Evolutionary conservation across 2,113 vertebrate species (phyloP).

Genomic region (Pseudonaja textilis): DNA sequence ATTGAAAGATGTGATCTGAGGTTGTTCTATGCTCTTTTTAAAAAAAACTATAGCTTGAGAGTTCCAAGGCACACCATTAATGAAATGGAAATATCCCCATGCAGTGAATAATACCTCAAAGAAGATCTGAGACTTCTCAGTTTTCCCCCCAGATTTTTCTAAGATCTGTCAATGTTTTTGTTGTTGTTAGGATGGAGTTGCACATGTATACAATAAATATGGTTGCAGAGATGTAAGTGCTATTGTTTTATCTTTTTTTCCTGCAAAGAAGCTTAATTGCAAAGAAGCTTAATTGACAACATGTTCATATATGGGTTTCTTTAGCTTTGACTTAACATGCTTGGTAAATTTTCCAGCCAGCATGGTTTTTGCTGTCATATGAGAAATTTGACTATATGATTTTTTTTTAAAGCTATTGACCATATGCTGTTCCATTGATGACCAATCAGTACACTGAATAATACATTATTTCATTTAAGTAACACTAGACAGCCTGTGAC

Average conservation of each 20-base stretch:
- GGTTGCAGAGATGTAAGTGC: constrained; percentile 25
- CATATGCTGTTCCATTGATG: not conserved
- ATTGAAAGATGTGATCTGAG: not conserved
- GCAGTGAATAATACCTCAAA: not conserved
- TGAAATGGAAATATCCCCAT: not conserved
- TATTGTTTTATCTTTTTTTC: not conserved
- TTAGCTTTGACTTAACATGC: not conserved
- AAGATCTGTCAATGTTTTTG: not conserved
- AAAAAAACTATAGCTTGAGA: no score
- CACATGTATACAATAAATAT: not conserved
- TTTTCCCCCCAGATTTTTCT: not conserved
- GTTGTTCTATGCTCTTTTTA: not conserved
- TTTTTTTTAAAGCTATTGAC: not conserved
- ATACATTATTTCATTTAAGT: not conserved
- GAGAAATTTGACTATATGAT: not conserved
- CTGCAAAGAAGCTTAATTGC: not conserved
- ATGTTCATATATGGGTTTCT: not conserved
- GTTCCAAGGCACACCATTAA: not conserved
- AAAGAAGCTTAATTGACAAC: not conserved
- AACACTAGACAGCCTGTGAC: no score
- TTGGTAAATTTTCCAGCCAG: not conserved
- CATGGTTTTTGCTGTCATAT: not conserved
- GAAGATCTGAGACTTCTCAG: not conserved
- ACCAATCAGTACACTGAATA: not conserved
- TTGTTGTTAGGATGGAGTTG: not conserved